Evolutionary conservation across 2,113 vertebrate genomes (phyloP).

Genomic region (Vicugna pacos): DNA sequence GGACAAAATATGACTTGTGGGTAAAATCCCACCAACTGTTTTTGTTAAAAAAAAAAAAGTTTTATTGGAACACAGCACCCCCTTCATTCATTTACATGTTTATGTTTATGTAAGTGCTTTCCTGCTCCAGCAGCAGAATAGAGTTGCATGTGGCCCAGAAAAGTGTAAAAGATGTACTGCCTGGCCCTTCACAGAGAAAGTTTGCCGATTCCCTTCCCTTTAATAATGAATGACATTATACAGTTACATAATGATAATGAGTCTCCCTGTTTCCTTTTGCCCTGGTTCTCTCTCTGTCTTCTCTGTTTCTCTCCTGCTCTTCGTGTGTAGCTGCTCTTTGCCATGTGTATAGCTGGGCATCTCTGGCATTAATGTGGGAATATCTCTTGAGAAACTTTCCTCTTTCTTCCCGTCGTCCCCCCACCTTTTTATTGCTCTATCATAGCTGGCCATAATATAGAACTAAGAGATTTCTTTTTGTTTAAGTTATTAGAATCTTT

Average conservation of each 20-base stretch:
- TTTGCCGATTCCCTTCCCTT: not conserved
- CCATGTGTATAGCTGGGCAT: not conserved
- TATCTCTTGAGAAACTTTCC: not conserved
- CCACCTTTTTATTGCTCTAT: not conserved
- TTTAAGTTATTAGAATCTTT: constrained; percentile 55
- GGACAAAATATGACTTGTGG: not conserved
- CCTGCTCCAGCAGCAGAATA: not conserved
- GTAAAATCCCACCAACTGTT: not conserved
- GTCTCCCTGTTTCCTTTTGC: not conserved
- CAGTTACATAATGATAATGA: not conserved
- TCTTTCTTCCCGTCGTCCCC: not conserved
- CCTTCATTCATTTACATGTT: not conserved
- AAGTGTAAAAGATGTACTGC: not conserved
- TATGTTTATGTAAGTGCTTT: not conserved
- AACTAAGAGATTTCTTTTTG: not conserved
- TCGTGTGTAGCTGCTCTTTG: not conserved
- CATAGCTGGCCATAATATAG: not conserved
- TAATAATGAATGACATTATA: not conserved
- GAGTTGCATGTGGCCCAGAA: not conserved
- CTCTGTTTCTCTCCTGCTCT: not conserved
- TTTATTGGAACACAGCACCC: not conserved
- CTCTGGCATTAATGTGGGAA: not conserved
- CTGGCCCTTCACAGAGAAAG: not conserved
- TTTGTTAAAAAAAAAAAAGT: not conserved
- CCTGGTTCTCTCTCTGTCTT: not conserved